Evolutionary conservation across 2,797 vertebrate genomes (phyloP).

Genomic region (Phalloptychus januarius): DNA sequence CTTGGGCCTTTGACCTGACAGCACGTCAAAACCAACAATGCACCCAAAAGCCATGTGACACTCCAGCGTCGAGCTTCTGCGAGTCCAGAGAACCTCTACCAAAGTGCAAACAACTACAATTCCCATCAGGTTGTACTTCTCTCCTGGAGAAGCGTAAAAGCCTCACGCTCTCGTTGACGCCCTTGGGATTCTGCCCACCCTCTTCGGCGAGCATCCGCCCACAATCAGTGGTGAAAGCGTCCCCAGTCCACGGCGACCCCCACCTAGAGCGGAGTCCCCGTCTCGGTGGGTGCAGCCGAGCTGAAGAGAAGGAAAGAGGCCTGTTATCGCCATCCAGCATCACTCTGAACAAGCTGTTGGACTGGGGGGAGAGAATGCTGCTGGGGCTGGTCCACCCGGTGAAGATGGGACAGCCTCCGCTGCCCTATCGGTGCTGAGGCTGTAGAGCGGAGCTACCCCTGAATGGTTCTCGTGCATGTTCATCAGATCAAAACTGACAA

Average conservation of each 20-base stretch:
- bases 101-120: slow-evolving; percentile 60
- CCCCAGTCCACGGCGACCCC: slow-evolving; percentile 18
- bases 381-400: slow-evolving; percentile 75
- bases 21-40: slow-evolving; percentile 42
- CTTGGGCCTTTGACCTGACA: slow-evolving; percentile 44
- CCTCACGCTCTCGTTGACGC: slow-evolving; percentile 75
- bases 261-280: not conserved
- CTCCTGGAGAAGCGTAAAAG: slow-evolving; percentile 77
- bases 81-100: slow-evolving; percentile 27
- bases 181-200: slow-evolving; percentile 40
- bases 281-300: not conserved
- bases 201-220: slow-evolving; percentile 1
- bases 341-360: slow-evolving; percentile 78
- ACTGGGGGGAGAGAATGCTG: slow-evolving; percentile 80
- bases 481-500: slow-evolving; percentile 24
- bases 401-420: slow-evolving; percentile 74
- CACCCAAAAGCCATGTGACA: slow-evolving; percentile 10
- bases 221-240: slow-evolving; percentile 10
- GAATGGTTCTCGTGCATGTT: slow-evolving; percentile 40
- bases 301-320: slow-evolving; percentile 38
- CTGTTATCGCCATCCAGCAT: slow-evolving; percentile 72
- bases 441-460: not conserved
- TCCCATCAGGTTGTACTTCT: slow-evolving; percentile 58
- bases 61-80: slow-evolving; percentile 1
- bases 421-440: slow-evolving; percentile 77